Evolutionary conservation across 2,113 vertebrate species (phyloP).

Genomic region (Mus pahari): DNA sequence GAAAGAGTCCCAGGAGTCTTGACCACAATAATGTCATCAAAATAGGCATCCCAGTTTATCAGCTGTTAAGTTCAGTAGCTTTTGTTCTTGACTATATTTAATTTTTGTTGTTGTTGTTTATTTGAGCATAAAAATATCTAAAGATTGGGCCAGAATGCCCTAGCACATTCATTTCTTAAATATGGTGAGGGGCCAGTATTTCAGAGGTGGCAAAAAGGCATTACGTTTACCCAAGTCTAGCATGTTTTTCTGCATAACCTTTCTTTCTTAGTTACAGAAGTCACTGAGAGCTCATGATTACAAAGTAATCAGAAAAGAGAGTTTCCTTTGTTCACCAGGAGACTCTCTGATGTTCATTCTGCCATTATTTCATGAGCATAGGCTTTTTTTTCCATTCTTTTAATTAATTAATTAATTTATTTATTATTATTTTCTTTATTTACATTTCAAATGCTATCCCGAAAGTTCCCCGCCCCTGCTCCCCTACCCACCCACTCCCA

Average conservation of each 20-base stretch:
- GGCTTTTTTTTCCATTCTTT: no score
- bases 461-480: no score
- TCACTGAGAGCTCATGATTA: slow-evolving; percentile 39
- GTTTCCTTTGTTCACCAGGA: background rate
- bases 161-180: background rate
- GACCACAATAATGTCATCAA: background rate
- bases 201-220: background rate
- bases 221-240: background rate
- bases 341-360: background rate
- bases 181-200: background rate
- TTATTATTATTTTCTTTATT: no score
- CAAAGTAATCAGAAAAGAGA: background rate
- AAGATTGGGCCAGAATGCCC: background rate
- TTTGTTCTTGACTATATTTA: background rate
- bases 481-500: no score
- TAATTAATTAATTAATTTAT: no score
- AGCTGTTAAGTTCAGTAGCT: background rate
- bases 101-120: background rate
- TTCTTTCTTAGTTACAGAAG: background rate
- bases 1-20: slow-evolving; percentile 36
- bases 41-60: background rate
- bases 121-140: background rate
- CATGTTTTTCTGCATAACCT: slow-evolving; percentile 8
- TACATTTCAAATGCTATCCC: no score
- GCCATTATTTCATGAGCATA: background rate